phyloP scores from a whole-genome alignment of 2,888 invertebrate species.

The Molorchus minor region DNA sequence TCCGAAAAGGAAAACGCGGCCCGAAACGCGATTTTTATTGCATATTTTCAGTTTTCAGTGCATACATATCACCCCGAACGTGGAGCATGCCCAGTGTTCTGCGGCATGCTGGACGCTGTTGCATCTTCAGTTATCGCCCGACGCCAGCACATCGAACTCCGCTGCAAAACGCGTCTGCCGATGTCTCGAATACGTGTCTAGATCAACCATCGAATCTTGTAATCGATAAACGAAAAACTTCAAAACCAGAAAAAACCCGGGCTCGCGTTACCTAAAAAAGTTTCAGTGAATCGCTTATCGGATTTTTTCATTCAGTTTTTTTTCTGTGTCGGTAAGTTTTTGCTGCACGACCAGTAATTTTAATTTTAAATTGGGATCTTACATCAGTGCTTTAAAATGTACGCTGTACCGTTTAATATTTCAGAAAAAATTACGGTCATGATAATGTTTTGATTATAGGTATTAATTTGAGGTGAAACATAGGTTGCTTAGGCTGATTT shows the following conservation, averaged over 20 bases:
- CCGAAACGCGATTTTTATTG: slow-evolving; percentile 32
- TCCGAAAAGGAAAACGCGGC: slow-evolving; percentile 30
- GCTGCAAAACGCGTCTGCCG: slow-evolving; percentile 36
- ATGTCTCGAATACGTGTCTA: slow-evolving; percentile 19
- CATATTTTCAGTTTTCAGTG: slow-evolving; percentile 37
- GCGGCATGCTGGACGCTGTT: slow-evolving; percentile 58
- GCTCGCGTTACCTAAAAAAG: neutral
- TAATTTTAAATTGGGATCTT: too few relatives aligned
- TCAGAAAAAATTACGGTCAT: slow-evolving; percentile 16
- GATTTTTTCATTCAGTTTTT: slow-evolving; percentile 16
- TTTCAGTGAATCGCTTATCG: slow-evolving; percentile 15
- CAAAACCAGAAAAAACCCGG: slow-evolving; percentile 3
- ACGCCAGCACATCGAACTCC: slow-evolving; percentile 48
- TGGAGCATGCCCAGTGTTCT: slow-evolving; percentile 38
- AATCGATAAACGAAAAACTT: slow-evolving; percentile 16
- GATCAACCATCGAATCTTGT: slow-evolving; percentile 22
- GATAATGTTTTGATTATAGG: slow-evolving; percentile 26
- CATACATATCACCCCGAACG: slow-evolving; percentile 29
- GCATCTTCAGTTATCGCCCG: slow-evolving; percentile 57
- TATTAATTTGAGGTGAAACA: slow-evolving; percentile 23
- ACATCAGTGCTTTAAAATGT: slow-evolving; percentile 8
- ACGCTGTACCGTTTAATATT: slow-evolving; percentile 5
- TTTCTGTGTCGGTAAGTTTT: neutral
- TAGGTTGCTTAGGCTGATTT: neutral
- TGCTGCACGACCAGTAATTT: too few relatives aligned